phyloP scores from a whole-genome alignment of 37 sponge, comb jelly and placozoan species.

The Hexactinellida sp. region DNA sequence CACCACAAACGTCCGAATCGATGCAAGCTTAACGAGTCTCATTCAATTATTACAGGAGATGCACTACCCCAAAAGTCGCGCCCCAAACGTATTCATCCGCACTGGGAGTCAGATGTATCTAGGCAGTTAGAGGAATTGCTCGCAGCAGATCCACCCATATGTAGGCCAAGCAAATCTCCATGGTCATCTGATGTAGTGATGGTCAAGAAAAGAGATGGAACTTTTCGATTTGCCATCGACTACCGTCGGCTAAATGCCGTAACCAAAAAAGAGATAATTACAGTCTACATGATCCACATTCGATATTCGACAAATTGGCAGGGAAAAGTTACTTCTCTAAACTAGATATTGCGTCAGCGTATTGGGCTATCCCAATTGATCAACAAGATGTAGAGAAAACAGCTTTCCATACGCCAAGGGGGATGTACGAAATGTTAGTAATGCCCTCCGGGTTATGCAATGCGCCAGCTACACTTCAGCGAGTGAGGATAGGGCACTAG shows the following conservation, averaged over 20 bases:
- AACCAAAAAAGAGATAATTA: not conserved
- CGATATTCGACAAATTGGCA: not conserved
- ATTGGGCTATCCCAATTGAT: not conserved
- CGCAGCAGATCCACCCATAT: not conserved
- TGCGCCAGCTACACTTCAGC: not conserved
- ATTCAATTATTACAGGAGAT: not conserved
- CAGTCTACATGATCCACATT: not conserved
- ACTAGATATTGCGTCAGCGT: not conserved
- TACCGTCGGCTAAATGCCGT: not conserved
- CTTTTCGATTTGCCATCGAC: not conserved
- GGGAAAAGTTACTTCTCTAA: not conserved
- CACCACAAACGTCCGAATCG: slow-evolving; percentile 8
- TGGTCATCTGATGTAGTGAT: not conserved
- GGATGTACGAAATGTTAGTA: not conserved
- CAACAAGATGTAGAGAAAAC: not conserved
- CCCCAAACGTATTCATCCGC: not conserved
- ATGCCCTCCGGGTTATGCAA: not conserved
- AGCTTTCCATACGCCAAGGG: not conserved
- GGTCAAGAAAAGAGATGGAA: not conserved
- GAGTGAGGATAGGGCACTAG: not conserved
- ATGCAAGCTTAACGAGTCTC: slow-evolving; percentile 1
- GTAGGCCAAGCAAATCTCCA: slow-evolving; percentile 8
- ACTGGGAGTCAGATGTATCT: not conserved
- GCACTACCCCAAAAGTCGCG: not conserved
- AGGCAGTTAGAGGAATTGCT: not conserved